Evolutionary conservation across 2,888 invertebrate species (phyloP), one percentile per base, ranked within the genome.

Genomic region (Habroteleia sp.): DNA sequence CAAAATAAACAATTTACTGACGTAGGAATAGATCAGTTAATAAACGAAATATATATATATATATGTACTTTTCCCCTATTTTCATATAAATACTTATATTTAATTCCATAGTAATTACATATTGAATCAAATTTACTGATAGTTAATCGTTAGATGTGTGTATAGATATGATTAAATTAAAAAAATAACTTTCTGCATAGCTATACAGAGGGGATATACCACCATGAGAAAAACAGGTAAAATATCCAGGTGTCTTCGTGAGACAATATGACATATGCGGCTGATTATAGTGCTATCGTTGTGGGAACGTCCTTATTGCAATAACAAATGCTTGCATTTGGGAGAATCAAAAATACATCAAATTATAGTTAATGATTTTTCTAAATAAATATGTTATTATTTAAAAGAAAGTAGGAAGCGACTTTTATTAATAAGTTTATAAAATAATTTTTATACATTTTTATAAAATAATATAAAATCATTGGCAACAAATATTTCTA

Each of bases 241-340:
- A 77, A 52, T 76, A 76, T 78, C 83, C 87, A 87, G 86, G 85
- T 87, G 86, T 81, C 79, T 80, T 66, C 66, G 69, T 77, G 77
- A 73, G 71, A 74, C 50, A 60, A 58, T 79, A 76, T 81, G 82
- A 83, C 87, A 86, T 80, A 74, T 86, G 82, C 83, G 80, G 78
- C 77, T 80, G 83, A 86, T 86, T 84, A 80, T 77, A 76, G 78
- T 75, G 75, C 76, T 84, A 85, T 84, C 84, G 81, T 80, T 85
- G 82, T 87, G 87, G 85, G 87, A 88, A 87, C 80, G 65, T 75
- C 71, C 56, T 72, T 69, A 77, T 81, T 81, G 75, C 74, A 73
- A 79, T 72, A 50, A 58, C 44, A 31, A 66, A 65, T 71, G 65
- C 44, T 60, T 27, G 29, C 29, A 20, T 60, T 66, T 11, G 33